A percentile compares a stretch with the other conserved stretches of the same genome.
Evolutionary conservation across 2,797 vertebrate genomes (phyloP).

Genomic region (Xenentodon cancila): DNA sequence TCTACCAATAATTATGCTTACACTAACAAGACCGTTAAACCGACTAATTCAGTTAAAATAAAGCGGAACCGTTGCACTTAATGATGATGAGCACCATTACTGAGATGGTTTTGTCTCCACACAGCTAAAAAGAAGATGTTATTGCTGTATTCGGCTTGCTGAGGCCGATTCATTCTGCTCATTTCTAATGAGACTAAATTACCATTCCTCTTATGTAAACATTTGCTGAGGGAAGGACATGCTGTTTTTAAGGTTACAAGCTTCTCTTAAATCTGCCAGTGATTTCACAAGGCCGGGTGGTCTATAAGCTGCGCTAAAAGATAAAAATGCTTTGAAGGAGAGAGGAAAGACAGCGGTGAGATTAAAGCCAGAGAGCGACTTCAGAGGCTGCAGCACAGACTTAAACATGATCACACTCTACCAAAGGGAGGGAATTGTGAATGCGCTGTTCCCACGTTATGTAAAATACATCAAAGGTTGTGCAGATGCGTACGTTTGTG

Average conservation of each 20-base stretch:
- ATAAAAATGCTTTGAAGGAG: conserved; percentile 40
- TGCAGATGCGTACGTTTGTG: conserved; percentile 1
- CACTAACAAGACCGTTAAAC: too few relatives aligned
- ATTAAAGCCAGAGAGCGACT: conserved; percentile 57
- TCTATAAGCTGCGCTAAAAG: conserved; percentile 49
- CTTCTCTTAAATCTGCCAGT: conserved; percentile 41
- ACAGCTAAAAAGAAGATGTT: too few relatives aligned
- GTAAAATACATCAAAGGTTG: conserved; percentile 42
- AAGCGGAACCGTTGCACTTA: too few relatives aligned
- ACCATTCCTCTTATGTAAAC: too few relatives aligned
- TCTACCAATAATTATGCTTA: too few relatives aligned
- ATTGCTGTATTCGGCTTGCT: too few relatives aligned
- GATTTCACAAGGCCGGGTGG: conserved; percentile 34
- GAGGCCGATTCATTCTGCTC: too few relatives aligned
- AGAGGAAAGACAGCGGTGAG: conserved; percentile 49
- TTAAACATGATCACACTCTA: conserved; percentile 32
- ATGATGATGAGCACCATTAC: too few relatives aligned
- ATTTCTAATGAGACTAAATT: too few relatives aligned
- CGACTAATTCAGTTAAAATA: too few relatives aligned
- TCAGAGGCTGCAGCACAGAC: conserved; percentile 51
- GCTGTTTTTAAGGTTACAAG: conserved; percentile 24
- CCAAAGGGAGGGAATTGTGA: conserved; percentile 16
- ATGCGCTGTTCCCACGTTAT: conserved; percentile 24
- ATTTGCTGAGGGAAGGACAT: too few relatives aligned
- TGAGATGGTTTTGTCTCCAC: too few relatives aligned